Conservation (phyloP, 2,797 vertebrate genomes). For the Dicrostonyx torquatus region DNA sequence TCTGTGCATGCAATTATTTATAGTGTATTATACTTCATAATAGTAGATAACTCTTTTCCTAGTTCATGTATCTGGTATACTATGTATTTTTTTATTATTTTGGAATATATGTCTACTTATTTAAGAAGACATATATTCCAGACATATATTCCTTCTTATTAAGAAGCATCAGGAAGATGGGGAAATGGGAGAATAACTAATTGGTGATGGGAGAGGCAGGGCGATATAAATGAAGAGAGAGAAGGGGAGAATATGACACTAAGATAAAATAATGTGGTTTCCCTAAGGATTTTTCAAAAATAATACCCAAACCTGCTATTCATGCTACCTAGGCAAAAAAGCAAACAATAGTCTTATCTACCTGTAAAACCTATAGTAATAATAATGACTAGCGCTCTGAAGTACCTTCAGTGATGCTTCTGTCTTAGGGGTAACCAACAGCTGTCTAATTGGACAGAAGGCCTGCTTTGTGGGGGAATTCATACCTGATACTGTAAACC, state of each 20-base stretch:
- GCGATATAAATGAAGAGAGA: neutral
- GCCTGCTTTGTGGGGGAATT: neutral
- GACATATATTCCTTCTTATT: too few species aligned
- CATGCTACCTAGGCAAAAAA: neutral
- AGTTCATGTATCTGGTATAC: neutral
- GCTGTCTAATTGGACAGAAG: neutral
- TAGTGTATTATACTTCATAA: neutral
- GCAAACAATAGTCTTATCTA: neutral
- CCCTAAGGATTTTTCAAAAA: neutral
- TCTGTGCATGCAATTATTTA: neutral
- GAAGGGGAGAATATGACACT: neutral
- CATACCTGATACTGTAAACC: neutral
- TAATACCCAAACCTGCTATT: neutral
- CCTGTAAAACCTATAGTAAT: neutral
- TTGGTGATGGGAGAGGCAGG: neutral
- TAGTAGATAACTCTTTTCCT: neutral
- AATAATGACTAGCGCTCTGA: neutral
- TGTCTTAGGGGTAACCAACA: neutral
- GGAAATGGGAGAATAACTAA: neutral
- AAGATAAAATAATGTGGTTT: neutral
- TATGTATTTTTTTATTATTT: neutral
- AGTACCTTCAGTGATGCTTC: neutral
- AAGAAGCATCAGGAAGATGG: too few species aligned
- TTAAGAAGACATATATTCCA: too few species aligned
- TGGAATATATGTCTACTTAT: neutral